phyloP scores from a whole-genome alignment of 2,888 invertebrate genomes.

The Andrena flavipes region DNA sequence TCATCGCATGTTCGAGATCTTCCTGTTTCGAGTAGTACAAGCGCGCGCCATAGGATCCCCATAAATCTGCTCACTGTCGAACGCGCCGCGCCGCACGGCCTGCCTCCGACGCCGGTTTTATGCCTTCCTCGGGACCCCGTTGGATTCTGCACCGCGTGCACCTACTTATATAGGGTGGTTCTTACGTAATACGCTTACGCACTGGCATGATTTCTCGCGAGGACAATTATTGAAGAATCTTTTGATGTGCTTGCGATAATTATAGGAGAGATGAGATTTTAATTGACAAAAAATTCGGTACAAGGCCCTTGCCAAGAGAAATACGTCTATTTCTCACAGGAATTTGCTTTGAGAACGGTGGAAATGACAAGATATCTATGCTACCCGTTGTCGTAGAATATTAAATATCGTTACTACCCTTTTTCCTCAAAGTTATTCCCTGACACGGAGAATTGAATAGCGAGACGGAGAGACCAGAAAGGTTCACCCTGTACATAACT shows the following conservation, averaged over 20 bases:
- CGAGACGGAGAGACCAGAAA: conserved; percentile 18
- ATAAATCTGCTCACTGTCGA: conserved; percentile 70
- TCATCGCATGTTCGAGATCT: conserved; percentile 69
- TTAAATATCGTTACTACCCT: neutral
- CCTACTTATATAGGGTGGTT: conserved; percentile 43
- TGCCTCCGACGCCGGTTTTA: conserved; percentile 50
- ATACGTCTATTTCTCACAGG: neutral
- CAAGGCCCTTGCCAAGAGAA: neutral
- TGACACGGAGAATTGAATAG: neutral
- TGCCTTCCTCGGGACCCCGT: conserved; percentile 16
- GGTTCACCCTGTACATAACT: conserved; percentile 39
- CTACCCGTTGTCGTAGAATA: neutral
- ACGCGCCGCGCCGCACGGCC: conserved; percentile 29
- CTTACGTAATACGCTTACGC: conserved; percentile 13
- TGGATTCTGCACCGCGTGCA: conserved; percentile 22
- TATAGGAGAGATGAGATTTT: neutral
- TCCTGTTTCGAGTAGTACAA: conserved; percentile 69
- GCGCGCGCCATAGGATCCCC: conserved; percentile 59
- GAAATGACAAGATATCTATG: neutral
- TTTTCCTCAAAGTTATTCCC: neutral
- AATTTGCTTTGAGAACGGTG: neutral
- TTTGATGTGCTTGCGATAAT: neutral
- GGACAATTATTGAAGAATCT: neutral
- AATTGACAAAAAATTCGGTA: neutral
- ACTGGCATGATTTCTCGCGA: neutral